Evolutionary conservation across 2,113 vertebrate species (phyloP).

Genomic region (Pogonocichla stellata): DNA sequence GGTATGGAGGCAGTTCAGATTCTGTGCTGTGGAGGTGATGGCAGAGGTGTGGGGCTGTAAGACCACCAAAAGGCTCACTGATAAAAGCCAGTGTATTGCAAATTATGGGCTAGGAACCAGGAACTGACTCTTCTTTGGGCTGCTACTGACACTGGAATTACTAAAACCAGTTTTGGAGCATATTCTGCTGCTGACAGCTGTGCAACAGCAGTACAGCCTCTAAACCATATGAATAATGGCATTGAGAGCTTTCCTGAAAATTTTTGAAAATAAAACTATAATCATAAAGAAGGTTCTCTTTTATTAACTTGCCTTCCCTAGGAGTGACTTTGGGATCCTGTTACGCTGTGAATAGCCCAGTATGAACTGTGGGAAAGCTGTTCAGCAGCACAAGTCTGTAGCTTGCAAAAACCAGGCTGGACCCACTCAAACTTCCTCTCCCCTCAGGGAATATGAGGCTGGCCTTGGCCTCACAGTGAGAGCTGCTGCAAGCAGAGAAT

Average conservation of each 20-base stretch:
- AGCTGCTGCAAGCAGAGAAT: background rate
- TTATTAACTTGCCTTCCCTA: background rate
- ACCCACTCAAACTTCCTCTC: background rate
- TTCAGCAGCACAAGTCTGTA: background rate
- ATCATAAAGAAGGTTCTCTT: background rate
- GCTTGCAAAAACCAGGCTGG: background rate
- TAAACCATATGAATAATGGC: background rate
- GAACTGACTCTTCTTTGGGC: background rate
- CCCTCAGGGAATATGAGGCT: background rate
- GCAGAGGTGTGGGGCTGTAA: background rate
- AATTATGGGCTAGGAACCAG: background rate
- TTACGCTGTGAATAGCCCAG: background rate
- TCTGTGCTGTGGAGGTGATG: background rate
- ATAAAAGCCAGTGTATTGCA: background rate
- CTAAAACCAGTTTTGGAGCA: background rate
- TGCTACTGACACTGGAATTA: background rate
- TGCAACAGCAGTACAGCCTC: background rate
- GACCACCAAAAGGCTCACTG: background rate
- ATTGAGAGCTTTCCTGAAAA: background rate
- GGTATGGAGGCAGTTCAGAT: background rate
- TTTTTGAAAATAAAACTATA: background rate
- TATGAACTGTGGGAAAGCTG: background rate
- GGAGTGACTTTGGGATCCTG: too few relatives aligned
- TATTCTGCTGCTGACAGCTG: background rate
- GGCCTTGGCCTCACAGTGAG: background rate